phyloP scores from a whole-genome alignment of 2,888 invertebrate genomes.

The Drosophila austrosaltans region DNA sequence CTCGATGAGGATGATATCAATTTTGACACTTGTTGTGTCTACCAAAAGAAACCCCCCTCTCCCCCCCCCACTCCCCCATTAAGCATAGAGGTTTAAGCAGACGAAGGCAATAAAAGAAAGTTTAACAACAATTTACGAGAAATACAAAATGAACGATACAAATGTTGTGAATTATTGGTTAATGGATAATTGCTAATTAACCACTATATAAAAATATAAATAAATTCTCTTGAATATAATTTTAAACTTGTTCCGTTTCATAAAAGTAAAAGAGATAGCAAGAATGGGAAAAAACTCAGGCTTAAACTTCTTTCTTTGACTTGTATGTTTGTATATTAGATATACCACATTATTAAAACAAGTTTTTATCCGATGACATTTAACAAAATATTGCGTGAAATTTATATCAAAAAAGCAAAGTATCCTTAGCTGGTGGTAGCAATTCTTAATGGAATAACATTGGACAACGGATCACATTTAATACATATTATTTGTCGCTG shows the following conservation, averaged over 20 bases:
- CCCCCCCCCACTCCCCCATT: background rate
- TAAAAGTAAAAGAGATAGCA: background rate
- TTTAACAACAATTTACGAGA: slow-evolving; percentile 3
- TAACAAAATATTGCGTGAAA: too few relatives aligned
- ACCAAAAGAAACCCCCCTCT: background rate
- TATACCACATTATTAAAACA: too few relatives aligned
- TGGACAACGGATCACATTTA: too few relatives aligned
- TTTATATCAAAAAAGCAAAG: too few relatives aligned
- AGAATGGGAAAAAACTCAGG: too few relatives aligned
- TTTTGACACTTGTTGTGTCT: slow-evolving; percentile 3
- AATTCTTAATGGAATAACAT: too few relatives aligned
- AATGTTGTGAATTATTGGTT: slow-evolving; percentile 5
- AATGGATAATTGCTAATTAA: background rate
- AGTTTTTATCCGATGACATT: too few relatives aligned
- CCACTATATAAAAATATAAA: background rate
- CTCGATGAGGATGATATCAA: background rate
- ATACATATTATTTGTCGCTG: too few relatives aligned
- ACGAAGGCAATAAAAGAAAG: slow-evolving; percentile 7
- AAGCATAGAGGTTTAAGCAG: slow-evolving; percentile 4
- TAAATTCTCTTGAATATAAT: slow-evolving; percentile 1
- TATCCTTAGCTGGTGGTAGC: too few relatives aligned
- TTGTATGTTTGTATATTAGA: too few relatives aligned
- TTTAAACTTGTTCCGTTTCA: background rate
- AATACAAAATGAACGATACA: background rate
- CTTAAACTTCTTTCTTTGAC: too few relatives aligned